Evolutionary conservation across 1,140 invertebrate genomes (phyloP).

Genomic region (Drosophila kikkawai): DNA sequence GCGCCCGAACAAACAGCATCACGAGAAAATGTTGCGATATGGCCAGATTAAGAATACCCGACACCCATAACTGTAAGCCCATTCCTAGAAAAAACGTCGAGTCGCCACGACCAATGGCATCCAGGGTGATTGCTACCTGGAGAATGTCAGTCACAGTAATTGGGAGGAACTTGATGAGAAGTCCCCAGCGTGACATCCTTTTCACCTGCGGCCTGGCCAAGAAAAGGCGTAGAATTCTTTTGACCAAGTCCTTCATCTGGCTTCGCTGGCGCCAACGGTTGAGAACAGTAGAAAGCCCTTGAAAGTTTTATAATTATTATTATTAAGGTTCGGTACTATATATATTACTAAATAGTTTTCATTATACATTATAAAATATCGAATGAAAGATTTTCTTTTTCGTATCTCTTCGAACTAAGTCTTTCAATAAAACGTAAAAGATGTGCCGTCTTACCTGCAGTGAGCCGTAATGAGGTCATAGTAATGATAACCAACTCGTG

Average conservation of each 20-base stretch:
- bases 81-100: background rate
- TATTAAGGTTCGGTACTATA: too few species aligned
- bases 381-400: too few species aligned
- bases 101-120: background rate
- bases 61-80: conserved; percentile 1
- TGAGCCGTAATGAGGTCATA: background rate
- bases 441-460: background rate
- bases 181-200: conserved; percentile 1
- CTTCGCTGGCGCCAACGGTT: conserved; percentile 15
- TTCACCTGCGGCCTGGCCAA: conserved; percentile 14
- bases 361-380: too few species aligned
- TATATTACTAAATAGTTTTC: too few species aligned
- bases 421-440: background rate
- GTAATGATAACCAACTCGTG: conserved; percentile 17
- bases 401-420: background rate
- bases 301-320: background rate
- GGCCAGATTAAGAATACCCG: conserved; percentile 10
- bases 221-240: background rate
- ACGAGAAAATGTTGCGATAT: conserved; percentile 23
- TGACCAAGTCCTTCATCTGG: conserved; percentile 2
- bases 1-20: conserved; percentile 15
- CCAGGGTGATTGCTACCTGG: background rate
- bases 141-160: background rate
- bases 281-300: conserved; percentile 9
- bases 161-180: conserved; percentile 12